Evolutionary conservation across 2,888 invertebrate genomes (phyloP).

Genomic region (Cacoxenus indagator): DNA sequence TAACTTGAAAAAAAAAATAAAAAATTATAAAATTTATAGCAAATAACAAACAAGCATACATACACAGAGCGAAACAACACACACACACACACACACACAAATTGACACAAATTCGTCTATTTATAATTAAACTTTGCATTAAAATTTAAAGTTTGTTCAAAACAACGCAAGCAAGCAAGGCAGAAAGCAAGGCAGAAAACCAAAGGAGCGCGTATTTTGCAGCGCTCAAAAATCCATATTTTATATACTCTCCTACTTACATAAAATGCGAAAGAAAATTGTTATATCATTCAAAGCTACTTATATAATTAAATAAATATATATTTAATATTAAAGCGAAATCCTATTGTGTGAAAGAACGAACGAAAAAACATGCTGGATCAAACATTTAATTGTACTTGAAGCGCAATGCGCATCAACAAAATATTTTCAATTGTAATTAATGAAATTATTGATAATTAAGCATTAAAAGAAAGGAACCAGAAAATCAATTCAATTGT

Average conservation of each 20-base stretch:
- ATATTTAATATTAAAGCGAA: not conserved
- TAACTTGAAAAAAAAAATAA: slow-evolving; percentile 27
- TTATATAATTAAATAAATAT: not conserved
- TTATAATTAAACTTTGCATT: not conserved
- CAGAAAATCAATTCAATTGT: slow-evolving; percentile 27
- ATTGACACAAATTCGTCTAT: not conserved
- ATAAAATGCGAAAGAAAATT: not conserved
- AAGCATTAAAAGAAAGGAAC: slow-evolving; percentile 28
- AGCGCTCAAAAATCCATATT: slow-evolving; percentile 3
- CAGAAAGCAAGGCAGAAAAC: not conserved
- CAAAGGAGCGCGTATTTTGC: not conserved
- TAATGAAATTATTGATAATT: slow-evolving; percentile 27
- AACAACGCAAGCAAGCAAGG: not conserved
- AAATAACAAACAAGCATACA: slow-evolving; percentile 32
- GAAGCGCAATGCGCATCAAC: slow-evolving; percentile 53
- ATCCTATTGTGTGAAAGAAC: slow-evolving; percentile 25
- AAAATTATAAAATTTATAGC: slow-evolving; percentile 27
- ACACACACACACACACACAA: not conserved
- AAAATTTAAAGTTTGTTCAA: slow-evolving; percentile 1
- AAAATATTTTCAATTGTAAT: slow-evolving; percentile 34
- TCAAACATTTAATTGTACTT: slow-evolving; percentile 34
- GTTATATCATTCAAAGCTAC: not conserved
- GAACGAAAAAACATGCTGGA: slow-evolving; percentile 31
- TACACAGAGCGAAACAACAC: slow-evolving; percentile 27
- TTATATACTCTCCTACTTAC: slow-evolving; percentile 5